Percentiles rank a stretch among this genome's conserved stretches.
These are phyloP conservation scores for Neoaliturus tenellus DNA, from an alignment of 2,888 invertebrate genomes.

Conservation along the genomic window DNA sequence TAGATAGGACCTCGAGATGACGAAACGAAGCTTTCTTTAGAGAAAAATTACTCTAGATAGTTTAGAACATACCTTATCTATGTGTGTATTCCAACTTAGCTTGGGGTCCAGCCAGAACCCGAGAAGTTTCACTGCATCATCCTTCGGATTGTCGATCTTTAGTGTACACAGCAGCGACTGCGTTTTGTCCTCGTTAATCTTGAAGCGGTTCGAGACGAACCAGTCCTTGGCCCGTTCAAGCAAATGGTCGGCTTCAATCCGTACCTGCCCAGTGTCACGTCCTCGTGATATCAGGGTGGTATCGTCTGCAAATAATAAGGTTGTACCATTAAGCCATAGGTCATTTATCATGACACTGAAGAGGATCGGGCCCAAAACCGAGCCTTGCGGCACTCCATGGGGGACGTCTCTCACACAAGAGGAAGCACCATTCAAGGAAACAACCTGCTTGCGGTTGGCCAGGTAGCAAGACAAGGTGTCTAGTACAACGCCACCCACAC, in stretches of 20 bases:
- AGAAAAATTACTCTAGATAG: background rate
- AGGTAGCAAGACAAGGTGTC: background rate
- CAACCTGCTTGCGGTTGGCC: slow-evolving; percentile 2
- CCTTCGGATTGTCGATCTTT: too few relatives aligned
- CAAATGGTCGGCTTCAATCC: background rate
- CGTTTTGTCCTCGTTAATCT: background rate
- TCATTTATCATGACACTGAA: slow-evolving; percentile 36
- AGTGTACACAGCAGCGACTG: background rate
- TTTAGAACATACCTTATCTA: background rate
- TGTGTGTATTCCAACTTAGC: background rate
- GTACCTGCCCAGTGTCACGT: too few relatives aligned
- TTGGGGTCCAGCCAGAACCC: background rate
- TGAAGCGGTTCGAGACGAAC: background rate
- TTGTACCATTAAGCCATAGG: background rate
- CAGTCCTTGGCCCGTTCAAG: background rate
- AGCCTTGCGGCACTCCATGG: too few relatives aligned
- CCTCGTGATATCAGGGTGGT: slow-evolving; percentile 9
- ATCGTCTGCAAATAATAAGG: slow-evolving; percentile 36
- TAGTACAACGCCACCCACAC: background rate
- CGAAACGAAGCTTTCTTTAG: background rate
- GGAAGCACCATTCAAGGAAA: background rate
- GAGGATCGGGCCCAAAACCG: slow-evolving; percentile 12
- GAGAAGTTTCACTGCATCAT: background rate
- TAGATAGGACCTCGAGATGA: too few relatives aligned
- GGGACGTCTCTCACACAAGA: background rate